Percentiles rank a stretch among this genome's conserved stretches.
Conservation (phyloP, 1,140 invertebrate genomes). For the Neotoxoptera formosana region DNA sequence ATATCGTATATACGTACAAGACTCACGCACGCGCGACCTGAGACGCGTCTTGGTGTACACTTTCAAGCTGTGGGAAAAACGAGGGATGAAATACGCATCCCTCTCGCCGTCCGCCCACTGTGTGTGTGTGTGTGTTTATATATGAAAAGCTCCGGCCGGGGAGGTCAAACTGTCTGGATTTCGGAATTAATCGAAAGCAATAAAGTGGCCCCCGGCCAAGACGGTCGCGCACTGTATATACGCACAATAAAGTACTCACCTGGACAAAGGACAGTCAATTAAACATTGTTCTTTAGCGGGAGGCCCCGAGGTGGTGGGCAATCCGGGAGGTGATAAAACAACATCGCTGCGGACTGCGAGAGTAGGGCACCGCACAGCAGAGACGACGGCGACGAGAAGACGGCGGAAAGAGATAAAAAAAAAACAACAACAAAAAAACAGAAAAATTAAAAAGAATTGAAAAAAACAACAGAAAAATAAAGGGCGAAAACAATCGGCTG, state of each 20-base stretch:
- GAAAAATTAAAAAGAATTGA: slow-evolving; percentile 32
- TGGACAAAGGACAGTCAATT: slow-evolving; percentile 58
- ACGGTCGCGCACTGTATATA: background rate
- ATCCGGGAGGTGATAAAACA: slow-evolving; percentile 48
- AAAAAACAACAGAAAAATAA: slow-evolving; percentile 22
- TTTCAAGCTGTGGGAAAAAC: slow-evolving; percentile 5
- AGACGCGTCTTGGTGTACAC: background rate
- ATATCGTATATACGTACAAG: background rate
- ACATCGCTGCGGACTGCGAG: background rate
- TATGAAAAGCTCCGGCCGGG: background rate
- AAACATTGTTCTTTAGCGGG: slow-evolving; percentile 51
- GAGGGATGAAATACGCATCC: slow-evolving; percentile 16
- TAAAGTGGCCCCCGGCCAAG: slow-evolving; percentile 44
- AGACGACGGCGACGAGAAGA: background rate
- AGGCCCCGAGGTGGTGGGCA: background rate
- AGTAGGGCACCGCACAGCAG: background rate
- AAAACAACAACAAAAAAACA: background rate
- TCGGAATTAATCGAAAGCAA: slow-evolving; percentile 57
- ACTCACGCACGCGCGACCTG: background rate
- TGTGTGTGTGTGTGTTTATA: background rate
- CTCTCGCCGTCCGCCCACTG: background rate
- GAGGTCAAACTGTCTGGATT: slow-evolving; percentile 56
- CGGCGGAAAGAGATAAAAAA: background rate
- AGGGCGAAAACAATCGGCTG: slow-evolving; percentile 56
- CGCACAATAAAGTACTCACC: slow-evolving; percentile 52